These are phyloP conservation scores for Prietella phreatophila DNA, from an alignment of 2,113 vertebrate genomes.

Conservation along the genomic window DNA sequence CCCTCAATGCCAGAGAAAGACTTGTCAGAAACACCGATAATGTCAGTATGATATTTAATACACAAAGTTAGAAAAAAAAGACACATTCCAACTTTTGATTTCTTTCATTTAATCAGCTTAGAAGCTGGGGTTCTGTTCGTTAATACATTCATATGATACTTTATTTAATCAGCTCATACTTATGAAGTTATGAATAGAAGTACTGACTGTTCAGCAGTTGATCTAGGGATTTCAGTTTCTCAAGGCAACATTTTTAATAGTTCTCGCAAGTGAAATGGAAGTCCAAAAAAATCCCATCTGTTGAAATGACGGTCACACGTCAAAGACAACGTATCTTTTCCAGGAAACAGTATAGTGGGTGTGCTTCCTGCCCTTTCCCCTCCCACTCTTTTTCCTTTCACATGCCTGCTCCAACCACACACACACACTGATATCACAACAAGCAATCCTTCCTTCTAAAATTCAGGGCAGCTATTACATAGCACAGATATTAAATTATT, in stretches of 20 bases:
- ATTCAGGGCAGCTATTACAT: neutral
- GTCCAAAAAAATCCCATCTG: slow-evolving; percentile 23
- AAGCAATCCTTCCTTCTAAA: neutral
- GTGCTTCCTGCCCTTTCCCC: slow-evolving; percentile 41
- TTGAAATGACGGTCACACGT: slow-evolving; percentile 13
- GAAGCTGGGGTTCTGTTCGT: neutral
- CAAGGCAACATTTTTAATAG: slow-evolving; percentile 3
- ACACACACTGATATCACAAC: neutral
- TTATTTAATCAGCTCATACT: neutral
- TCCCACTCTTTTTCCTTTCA: slow-evolving; percentile 13
- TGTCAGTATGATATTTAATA: neutral
- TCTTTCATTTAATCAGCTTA: neutral
- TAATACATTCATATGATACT: neutral
- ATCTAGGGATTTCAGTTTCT: neutral
- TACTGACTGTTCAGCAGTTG: neutral
- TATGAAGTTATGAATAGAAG: neutral
- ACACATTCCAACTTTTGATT: neutral
- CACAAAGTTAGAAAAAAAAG: neutral
- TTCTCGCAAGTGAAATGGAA: neutral
- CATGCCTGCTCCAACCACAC: neutral
- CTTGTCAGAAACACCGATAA: neutral
- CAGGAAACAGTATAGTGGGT: slow-evolving; percentile 26
- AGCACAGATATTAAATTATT: neutral
- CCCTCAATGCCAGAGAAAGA: slow-evolving; percentile 1
- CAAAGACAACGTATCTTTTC: slow-evolving; percentile 27